phyloP scores from a whole-genome alignment of 2,888 invertebrate genomes.

The Anodontia alba region DNA sequence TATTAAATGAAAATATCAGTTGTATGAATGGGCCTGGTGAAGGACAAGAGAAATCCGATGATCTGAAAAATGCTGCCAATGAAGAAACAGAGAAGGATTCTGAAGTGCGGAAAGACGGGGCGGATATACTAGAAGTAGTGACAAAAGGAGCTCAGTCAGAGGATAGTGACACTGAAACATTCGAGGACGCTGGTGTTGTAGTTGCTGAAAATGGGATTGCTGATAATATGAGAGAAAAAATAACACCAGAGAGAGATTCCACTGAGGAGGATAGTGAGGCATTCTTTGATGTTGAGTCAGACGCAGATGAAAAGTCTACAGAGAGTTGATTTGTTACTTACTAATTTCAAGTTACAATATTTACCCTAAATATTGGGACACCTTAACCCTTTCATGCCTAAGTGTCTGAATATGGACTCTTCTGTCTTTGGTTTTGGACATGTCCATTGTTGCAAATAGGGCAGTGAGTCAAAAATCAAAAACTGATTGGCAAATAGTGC shows the following conservation, averaged over 20 bases:
- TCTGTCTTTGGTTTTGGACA: no score
- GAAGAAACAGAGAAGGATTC: no score
- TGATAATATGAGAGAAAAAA: not conserved
- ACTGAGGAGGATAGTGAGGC: conserved; percentile 32
- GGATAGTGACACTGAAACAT: conserved; percentile 37
- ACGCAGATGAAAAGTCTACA: not conserved
- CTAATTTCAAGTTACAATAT: no score
- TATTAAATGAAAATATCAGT: not conserved
- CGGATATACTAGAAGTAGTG: no score
- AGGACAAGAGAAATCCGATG: not conserved
- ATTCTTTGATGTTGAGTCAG: conserved; percentile 30
- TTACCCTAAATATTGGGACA: no score
- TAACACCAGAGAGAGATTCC: conserved; percentile 2
- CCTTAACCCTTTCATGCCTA: no score
- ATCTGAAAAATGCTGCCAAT: no score
- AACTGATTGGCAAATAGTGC: no score
- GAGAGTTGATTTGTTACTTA: not conserved
- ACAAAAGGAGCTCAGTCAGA: not conserved
- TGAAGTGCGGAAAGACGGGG: no score
- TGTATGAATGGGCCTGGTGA: not conserved
- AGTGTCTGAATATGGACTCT: no score
- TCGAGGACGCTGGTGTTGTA: conserved; percentile 25
- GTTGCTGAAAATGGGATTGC: not conserved
- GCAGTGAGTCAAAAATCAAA: no score
- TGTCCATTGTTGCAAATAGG: no score